A percentile compares a stretch with the other conserved stretches of the same genome.
Evolutionary conservation across 1,140 invertebrate genomes (phyloP).

Genomic region (Diorhabda sublineata): DNA sequence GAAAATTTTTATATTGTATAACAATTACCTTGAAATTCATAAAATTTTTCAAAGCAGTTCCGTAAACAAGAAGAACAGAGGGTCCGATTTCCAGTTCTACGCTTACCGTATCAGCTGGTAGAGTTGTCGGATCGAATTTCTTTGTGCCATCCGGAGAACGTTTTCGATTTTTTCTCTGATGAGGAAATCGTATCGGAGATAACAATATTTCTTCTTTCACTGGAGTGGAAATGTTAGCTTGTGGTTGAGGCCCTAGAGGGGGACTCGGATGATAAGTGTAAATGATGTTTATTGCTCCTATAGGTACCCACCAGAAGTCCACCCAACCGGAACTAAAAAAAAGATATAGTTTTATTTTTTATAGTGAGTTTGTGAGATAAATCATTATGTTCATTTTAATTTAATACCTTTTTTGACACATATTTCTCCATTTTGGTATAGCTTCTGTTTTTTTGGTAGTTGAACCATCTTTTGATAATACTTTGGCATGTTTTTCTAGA

Average conservation of each 20-base stretch:
- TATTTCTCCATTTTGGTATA: slow-evolving; percentile 78
- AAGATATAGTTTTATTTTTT: background rate
- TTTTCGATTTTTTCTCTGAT: slow-evolving; percentile 52
- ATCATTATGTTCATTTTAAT: background rate
- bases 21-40: slow-evolving; percentile 72
- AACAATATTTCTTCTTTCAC: slow-evolving; percentile 90
- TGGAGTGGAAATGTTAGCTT: slow-evolving; percentile 87
- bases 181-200: slow-evolving; percentile 85
- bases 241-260: slow-evolving; percentile 76
- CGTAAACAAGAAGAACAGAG: slow-evolving; percentile 84
- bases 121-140: slow-evolving; percentile 81
- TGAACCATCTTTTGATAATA: slow-evolving; percentile 71
- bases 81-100: slow-evolving; percentile 92
- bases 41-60: slow-evolving; percentile 82
- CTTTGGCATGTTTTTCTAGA: slow-evolving; percentile 85
- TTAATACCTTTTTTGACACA: slow-evolving; percentile 67
- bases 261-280: slow-evolving; percentile 91
- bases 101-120: slow-evolving; percentile 81
- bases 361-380: background rate
- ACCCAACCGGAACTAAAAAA: slow-evolving; percentile 75
- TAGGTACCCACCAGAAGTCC: slow-evolving; percentile 93
- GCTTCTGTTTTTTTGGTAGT: slow-evolving; percentile 54
- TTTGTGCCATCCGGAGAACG: slow-evolving; percentile 54
- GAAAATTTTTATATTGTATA: background rate
- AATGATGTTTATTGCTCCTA: slow-evolving; percentile 83